phyloP scores from a whole-genome alignment of 2,113 vertebrate genomes.

The Benitochromis conjunctus region DNA sequence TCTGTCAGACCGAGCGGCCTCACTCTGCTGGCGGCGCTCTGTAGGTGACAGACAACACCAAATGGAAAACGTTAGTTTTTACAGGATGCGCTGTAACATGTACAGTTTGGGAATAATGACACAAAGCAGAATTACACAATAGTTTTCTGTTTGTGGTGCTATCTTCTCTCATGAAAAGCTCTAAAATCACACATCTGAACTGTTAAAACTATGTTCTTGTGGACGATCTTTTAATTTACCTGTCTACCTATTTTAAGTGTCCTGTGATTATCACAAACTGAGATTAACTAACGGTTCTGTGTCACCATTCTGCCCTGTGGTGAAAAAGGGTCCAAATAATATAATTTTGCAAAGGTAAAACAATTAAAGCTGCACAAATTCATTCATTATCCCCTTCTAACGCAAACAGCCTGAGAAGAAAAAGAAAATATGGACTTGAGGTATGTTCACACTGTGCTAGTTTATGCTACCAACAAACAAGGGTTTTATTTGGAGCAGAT shows the following conservation, averaged over 20 bases:
- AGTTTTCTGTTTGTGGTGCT: neutral
- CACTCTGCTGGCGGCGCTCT: slow-evolving; percentile 23
- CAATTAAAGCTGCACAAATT: neutral
- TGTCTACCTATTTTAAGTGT: neutral
- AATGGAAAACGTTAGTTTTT: neutral
- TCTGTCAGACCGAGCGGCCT: neutral
- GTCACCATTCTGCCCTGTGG: neutral
- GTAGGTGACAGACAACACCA: neutral
- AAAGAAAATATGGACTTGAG: neutral
- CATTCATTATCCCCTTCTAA: neutral
- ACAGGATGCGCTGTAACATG: neutral
- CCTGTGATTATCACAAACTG: neutral
- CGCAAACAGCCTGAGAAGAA: neutral
- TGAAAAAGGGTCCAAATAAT: neutral
- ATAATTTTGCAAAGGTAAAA: neutral
- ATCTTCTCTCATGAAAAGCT: neutral
- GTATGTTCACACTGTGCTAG: too few relatives aligned
- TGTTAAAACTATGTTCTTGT: neutral
- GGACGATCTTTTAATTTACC: neutral
- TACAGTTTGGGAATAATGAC: neutral
- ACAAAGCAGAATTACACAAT: neutral
- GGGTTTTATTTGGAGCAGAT: too few relatives aligned
- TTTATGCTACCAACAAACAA: too few relatives aligned
- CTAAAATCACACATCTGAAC: neutral
- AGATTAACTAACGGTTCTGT: neutral